Percentiles rank a stretch among this genome's conserved stretches.
phyloP scores from a whole-genome alignment of 2,113 vertebrate species.

The Rhipidura dahli region DNA sequence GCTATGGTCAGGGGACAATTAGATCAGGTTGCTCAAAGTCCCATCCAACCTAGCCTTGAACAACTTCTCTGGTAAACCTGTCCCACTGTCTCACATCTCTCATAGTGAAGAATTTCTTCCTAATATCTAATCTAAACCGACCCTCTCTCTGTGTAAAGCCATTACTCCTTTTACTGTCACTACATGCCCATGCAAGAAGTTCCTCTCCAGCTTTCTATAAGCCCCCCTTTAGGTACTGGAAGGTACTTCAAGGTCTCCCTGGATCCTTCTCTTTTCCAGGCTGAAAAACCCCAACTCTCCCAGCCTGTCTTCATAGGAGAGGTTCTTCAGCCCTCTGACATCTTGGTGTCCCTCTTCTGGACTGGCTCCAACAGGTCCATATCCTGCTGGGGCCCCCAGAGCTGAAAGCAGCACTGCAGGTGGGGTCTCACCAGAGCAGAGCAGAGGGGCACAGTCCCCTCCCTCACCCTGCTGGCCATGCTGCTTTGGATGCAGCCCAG shows the following conservation, averaged over 20 bases:
- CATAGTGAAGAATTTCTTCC: neutral
- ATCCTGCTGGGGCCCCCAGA: neutral
- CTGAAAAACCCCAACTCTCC: neutral
- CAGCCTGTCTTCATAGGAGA: neutral
- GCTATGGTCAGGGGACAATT: neutral
- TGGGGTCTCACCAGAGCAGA: neutral
- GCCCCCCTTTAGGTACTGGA: neutral
- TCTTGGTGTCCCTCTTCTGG: neutral
- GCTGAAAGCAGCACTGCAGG: fast-evolving
- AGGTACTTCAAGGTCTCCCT: neutral
- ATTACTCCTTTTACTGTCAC: neutral
- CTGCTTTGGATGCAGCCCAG: neutral
- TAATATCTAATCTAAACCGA: neutral
- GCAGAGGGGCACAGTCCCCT: neutral
- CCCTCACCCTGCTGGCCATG: fast-evolving
- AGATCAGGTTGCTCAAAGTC: neutral
- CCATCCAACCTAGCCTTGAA: neutral
- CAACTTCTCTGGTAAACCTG: neutral
- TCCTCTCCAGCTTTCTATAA: neutral
- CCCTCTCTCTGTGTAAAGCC: neutral
- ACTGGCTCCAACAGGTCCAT: neutral
- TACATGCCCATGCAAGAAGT: neutral
- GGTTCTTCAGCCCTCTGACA: neutral
- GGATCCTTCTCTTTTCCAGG: neutral
- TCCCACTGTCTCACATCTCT: neutral